Evolutionary conservation across 2,888 invertebrate species (phyloP), one percentile per base, ranked within the genome.

Genomic region (Taenaris catops): DNA sequence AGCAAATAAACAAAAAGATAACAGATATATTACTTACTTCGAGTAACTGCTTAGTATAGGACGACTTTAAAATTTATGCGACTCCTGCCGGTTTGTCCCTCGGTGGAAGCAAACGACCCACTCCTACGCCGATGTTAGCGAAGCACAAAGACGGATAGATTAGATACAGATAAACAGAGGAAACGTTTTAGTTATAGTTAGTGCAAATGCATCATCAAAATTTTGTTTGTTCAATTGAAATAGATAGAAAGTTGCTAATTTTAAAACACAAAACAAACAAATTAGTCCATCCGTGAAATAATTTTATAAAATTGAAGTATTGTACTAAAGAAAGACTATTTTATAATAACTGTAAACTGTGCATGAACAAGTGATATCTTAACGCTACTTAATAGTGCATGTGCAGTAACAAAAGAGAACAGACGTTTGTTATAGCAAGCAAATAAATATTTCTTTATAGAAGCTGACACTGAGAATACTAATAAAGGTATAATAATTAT

Each of bases 91-190:
- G 86, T 84, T 67, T 81, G 81, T 65, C 81, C 84, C 16, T 86
- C 86, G 57, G 73, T 75, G 41, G 81, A 84, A 53, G 75, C 81
- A 70, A 86, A 84, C 62, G 86, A 86, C 60, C 86, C 84, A 66
- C 86, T 84, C 78, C 86, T 86, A 72, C 52, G 68, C 57, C 57
- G 70, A 60, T 63, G 75, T 83, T 84, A 84, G 84, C 80, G 69
- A 76, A 44, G 73, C 69, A 73, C 62, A 78, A 60, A 70, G 65
- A 74, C 55, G 72, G 58, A 72, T 51, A 76, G 69, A 75, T 81
- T 81, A 81, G 78, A 76, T 46, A 64, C 48, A 66, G 58, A 58
- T 58, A 53, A 62, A 64, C 52, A 63, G 63, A 63, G 53, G 49
- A 64, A 55, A 64, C 33, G 24, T 45, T 31, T 46, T 42, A 42